Base-by-base conservation (phyloP, 2,797 vertebrate species). In the Cygnus olor region DNA sequence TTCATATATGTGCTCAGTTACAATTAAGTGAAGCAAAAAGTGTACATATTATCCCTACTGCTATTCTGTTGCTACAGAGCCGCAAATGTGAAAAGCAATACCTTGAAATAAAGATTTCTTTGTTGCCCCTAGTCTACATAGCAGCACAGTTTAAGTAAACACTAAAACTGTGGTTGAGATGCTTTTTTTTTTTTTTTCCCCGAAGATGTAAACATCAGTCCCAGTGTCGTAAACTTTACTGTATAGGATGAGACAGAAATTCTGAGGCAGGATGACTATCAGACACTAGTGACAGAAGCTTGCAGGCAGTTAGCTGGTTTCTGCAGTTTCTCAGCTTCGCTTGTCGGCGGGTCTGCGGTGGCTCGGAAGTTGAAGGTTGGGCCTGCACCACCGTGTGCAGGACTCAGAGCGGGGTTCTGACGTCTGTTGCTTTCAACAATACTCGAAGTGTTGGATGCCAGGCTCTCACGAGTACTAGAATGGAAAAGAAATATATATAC, bases 221-320 rank as follows among this genome's bases (percentile, higher is more conserved):
- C 97, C 97, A 98, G 97, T 96, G 97, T 96, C 95, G 97, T 98
- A 98, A 98, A 98, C 98, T 97, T 98, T 95, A 96, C 97, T 95
- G 96, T 95, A 95, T 92, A 73, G 69, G 93, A 96, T 78, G 96
- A 98, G 97, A 97, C 97, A 96, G 97, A 95, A 90, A 95, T 93
- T 96, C 89, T 80, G 98, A 97, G 97, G 97, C 97, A 95, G 97
- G 96, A 93, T 96, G 98, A 95, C 97, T 96, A 94, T 99, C 99
- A 99, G 98, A 99, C 99, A 97, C 99, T 99, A 98, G 99, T 99
- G 98, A 99, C 99, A 98, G 99, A 99, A 98, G 99, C 99, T 97
- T 98, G 98, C 98, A 99, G 98, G 98, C 99, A 99, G 98, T 98
- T 99, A 95, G 99, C 98, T 96, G 99, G 98, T 98, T 99, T 99